Conservation (phyloP, 1,140 invertebrate species). For the Sitodiplosis mosellana region DNA sequence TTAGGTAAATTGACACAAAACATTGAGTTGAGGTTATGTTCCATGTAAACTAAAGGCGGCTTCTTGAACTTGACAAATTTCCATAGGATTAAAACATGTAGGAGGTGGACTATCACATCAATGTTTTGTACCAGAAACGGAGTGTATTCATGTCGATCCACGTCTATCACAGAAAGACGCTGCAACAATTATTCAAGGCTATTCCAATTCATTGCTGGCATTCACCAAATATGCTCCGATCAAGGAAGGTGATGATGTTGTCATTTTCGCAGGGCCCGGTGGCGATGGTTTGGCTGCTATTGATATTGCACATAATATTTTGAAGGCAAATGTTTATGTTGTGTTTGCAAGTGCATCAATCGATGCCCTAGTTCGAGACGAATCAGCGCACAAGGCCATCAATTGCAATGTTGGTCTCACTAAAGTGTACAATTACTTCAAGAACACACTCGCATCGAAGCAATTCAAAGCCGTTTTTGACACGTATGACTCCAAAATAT, state of each 20-base stretch:
- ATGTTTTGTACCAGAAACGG: no score
- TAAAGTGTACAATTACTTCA: slow-evolving; percentile 26
- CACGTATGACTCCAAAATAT: slow-evolving; percentile 31
- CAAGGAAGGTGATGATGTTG: slow-evolving; percentile 25
- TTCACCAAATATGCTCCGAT: slow-evolving; percentile 26
- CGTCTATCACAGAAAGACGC: slow-evolving; percentile 30
- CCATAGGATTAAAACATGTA: no score
- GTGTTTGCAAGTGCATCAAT: slow-evolving; percentile 30
- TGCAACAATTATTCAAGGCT: slow-evolving; percentile 28
- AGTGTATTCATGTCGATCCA: slow-evolving; percentile 3
- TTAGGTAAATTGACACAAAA: no score
- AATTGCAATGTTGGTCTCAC: slow-evolving; percentile 17
- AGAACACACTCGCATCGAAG: slow-evolving; percentile 27
- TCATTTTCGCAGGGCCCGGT: slow-evolving; percentile 32
- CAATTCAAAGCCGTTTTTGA: slow-evolving; percentile 34
- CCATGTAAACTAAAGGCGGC: no score
- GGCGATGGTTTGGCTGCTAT: slow-evolving; percentile 33
- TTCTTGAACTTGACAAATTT: no score
- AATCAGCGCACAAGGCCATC: slow-evolving; percentile 30
- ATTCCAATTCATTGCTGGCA: slow-evolving; percentile 31
- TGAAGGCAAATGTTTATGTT: slow-evolving; percentile 33
- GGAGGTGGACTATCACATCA: no score
- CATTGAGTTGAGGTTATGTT: no score
- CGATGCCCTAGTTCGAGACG: slow-evolving; percentile 26
- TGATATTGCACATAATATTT: slow-evolving; percentile 33